Percentiles rank a stretch among this genome's conserved stretches.
Conservation (phyloP, 1,140 invertebrate species). For the Solen grandis region DNA sequence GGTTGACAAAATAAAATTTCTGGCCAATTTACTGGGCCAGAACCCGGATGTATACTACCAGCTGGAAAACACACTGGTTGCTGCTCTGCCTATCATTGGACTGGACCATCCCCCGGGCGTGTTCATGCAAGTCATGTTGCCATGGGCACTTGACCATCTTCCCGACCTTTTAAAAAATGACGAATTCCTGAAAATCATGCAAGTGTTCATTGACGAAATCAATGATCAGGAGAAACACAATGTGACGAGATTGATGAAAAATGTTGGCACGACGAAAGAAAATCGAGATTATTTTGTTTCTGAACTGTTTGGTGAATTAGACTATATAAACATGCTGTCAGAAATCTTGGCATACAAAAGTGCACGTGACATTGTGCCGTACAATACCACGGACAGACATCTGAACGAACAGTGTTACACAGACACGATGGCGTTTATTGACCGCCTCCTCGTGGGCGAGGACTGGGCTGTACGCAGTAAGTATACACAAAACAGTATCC, state of each 20-base stretch:
- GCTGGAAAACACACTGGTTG: slow-evolving; percentile 7
- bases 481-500: not conserved
- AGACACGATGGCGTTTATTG: slow-evolving; percentile 46
- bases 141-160: slow-evolving; percentile 40
- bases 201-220: slow-evolving; percentile 33
- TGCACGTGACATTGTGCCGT: slow-evolving; percentile 14
- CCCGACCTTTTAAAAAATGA: slow-evolving; percentile 43
- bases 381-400: slow-evolving; percentile 30
- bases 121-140: slow-evolving; percentile 9
- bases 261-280: not conserved
- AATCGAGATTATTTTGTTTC: slow-evolving; percentile 7
- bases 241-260: not conserved
- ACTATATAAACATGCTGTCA: slow-evolving; percentile 7
- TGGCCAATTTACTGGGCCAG: not conserved
- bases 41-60: not conserved
- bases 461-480: slow-evolving; percentile 49
- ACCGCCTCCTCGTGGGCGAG: slow-evolving; percentile 31
- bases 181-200: slow-evolving; percentile 23
- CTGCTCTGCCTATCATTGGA: slow-evolving; percentile 4
- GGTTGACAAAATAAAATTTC: not conserved
- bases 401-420: slow-evolving; percentile 35
- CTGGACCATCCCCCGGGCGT: slow-evolving; percentile 13
- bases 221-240: slow-evolving; percentile 2
- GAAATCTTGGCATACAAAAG: slow-evolving; percentile 17
- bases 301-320: slow-evolving; percentile 8